Base-by-base conservation (phyloP, 2,797 vertebrate species). In the Enteromius afrohamiltoni region DNA sequence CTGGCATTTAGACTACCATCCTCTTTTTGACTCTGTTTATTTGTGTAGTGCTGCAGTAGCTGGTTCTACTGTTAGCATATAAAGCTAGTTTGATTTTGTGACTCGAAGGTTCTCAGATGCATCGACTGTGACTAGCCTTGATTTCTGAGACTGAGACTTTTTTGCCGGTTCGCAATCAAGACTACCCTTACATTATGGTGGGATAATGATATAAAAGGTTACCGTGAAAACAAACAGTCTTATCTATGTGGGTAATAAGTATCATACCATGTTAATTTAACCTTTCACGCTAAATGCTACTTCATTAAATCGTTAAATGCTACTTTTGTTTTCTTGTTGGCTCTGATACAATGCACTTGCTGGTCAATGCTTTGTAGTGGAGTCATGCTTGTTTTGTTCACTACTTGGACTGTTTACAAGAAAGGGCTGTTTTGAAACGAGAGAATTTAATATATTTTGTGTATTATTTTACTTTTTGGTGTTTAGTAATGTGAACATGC, bases 371-470 rank as follows among this genome's bases (percentile, higher is more conserved):
- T 91, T 89, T 90, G 94, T 95, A 89, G 90, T 86, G 68, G 65
- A 89, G 87, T 79, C 73, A 85, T 80, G 68, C 45, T 85, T 85
- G 85, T 89, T 87, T 87, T 91, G 70, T 92, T 95, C 77, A 85
- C 88, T 93, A 93, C 93, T 93, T 80, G 88, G 95, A 95, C 94
- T 93, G 97, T 98, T 99, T 98, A 98, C 97, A 98, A 45, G 93
- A 94, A 94, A 92, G 91, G 89, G 92, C 93, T 95, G 88, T 94
- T 93, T 88, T 92, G 92, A 94, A 93, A 94, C 93, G 94, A 92
- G 90, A 94, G 91, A 94, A 94, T 92, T 96, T 99, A 97, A 99
- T 99, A 98, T 98, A 98, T 98, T 97, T 96, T 95, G 92, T 95
- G 93, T 93, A 94, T 94, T 95, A 93, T 96, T 94, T 94, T 92